These are phyloP conservation scores for Erebia ligea DNA, from an alignment of 2,888 invertebrate species.

Conservation along the genomic window DNA sequence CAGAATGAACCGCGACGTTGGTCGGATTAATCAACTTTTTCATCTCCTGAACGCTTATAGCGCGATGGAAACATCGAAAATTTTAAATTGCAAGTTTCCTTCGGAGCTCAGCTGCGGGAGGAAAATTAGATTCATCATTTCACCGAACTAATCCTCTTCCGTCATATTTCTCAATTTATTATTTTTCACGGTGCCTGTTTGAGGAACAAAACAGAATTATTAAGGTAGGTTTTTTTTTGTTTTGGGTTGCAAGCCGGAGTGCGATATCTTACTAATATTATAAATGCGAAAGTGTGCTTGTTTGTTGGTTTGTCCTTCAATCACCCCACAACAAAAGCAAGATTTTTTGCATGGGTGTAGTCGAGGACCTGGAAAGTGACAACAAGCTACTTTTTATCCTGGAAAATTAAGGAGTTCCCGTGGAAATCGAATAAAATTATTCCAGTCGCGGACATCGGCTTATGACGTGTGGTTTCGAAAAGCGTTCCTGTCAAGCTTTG, in stretches of 20 bases:
- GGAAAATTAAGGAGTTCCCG: no score
- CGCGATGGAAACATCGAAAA: slow-evolving; percentile 44
- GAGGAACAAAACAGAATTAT: slow-evolving; percentile 11
- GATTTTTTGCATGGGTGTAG: no score
- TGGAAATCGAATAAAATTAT: no score
- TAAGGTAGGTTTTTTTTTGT: not conserved
- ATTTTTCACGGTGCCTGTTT: slow-evolving; percentile 27
- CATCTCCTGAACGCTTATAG: slow-evolving; percentile 44
- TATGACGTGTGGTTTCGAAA: no score
- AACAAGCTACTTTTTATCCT: no score
- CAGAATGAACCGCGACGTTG: slow-evolving; percentile 42
- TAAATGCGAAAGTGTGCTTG: not conserved
- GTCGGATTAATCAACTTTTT: slow-evolving; percentile 45
- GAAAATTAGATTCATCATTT: slow-evolving; percentile 45
- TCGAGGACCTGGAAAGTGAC: no score
- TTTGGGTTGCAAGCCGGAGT: not conserved
- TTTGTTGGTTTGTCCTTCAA: no score
- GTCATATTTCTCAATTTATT: slow-evolving; percentile 34
- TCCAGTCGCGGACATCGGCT: no score
- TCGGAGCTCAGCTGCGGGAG: slow-evolving; percentile 41
- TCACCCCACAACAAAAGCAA: no score
- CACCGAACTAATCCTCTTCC: slow-evolving; percentile 39
- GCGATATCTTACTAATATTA: not conserved
- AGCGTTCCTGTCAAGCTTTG: no score
- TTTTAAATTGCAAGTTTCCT: slow-evolving; percentile 45